Conservation (phyloP, 2,888 invertebrate species). For the Latheticus oryzae region DNA sequence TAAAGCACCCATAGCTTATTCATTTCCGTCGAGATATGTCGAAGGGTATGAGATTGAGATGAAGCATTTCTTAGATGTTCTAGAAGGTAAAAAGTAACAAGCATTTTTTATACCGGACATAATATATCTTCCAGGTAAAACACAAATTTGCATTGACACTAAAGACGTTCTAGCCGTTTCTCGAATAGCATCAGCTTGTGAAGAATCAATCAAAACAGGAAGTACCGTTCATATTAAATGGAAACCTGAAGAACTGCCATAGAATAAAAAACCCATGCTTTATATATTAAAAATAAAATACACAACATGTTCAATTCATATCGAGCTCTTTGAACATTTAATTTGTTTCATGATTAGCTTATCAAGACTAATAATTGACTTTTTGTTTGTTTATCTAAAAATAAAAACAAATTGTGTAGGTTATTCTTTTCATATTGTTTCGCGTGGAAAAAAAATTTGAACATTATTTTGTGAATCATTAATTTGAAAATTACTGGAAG, state of each 20-base stretch:
- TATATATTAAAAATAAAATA: too few relatives aligned
- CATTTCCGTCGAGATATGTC: conserved; percentile 71
- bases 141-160: conserved; percentile 63
- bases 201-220: conserved; percentile 69
- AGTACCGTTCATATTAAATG: conserved; percentile 68
- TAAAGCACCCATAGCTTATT: conserved; percentile 70
- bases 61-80: conserved; percentile 72
- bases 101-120: too few relatives aligned
- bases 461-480: too few relatives aligned
- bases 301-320: too few relatives aligned
- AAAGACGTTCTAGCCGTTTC: conserved; percentile 71
- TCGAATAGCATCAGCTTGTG: conserved; percentile 71
- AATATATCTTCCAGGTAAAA: conserved; percentile 59
- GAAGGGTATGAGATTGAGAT: conserved; percentile 69
- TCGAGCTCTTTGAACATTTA: too few relatives aligned
- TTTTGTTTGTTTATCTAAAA: too few relatives aligned
- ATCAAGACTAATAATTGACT: too few relatives aligned
- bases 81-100: conserved; percentile 64
- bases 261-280: conserved; percentile 15
- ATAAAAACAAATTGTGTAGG: too few relatives aligned
- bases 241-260: conserved; percentile 65
- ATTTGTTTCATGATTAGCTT: too few relatives aligned
- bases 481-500: too few relatives aligned
- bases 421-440: too few relatives aligned
- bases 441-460: too few relatives aligned